Percentiles rank a stretch among this genome's conserved stretches.
Evolutionary conservation across 2,113 vertebrate species (phyloP).

Genomic region (Melanotaenia duboulayi): DNA sequence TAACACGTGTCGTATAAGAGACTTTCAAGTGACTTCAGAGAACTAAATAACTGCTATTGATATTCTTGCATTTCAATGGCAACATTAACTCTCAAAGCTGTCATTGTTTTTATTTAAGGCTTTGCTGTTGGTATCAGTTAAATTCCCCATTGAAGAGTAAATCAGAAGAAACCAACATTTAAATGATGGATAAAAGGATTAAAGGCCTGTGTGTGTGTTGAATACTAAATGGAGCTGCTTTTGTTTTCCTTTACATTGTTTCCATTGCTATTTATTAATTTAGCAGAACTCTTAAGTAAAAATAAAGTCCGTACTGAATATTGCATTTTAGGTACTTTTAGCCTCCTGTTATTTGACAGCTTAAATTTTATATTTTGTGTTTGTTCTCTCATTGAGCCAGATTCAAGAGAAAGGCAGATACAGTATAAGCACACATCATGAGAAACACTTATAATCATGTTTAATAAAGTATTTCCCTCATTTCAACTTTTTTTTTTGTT

Average conservation of each 20-base stretch:
- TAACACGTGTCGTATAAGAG: constrained; percentile 84
- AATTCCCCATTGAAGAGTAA: constrained; percentile 81
- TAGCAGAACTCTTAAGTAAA: no score
- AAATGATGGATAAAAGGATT: constrained; percentile 77
- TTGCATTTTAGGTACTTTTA: neutral
- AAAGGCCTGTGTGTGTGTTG: constrained; percentile 67
- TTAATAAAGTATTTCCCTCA: constrained; percentile 17
- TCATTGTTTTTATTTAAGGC: constrained; percentile 85
- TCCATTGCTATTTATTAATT: no score
- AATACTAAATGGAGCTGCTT: constrained; percentile 56
- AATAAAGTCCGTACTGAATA: neutral
- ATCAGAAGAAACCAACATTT: constrained; percentile 81
- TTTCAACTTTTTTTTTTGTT: neutral
- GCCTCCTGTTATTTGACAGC: no score
- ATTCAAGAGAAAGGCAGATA: no score
- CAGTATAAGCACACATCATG: no score
- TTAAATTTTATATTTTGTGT: no score
- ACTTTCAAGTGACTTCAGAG: constrained; percentile 84
- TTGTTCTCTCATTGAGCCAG: neutral
- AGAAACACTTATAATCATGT: neutral
- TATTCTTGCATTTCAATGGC: constrained; percentile 86
- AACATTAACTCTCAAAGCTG: constrained; percentile 84
- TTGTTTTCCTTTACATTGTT: constrained; percentile 57
- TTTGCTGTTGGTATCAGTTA: constrained; percentile 79
- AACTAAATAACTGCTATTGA: constrained; percentile 84